Conservation (phyloP, 2,113 vertebrate genomes). For the Hydrolagus affinis region DNA sequence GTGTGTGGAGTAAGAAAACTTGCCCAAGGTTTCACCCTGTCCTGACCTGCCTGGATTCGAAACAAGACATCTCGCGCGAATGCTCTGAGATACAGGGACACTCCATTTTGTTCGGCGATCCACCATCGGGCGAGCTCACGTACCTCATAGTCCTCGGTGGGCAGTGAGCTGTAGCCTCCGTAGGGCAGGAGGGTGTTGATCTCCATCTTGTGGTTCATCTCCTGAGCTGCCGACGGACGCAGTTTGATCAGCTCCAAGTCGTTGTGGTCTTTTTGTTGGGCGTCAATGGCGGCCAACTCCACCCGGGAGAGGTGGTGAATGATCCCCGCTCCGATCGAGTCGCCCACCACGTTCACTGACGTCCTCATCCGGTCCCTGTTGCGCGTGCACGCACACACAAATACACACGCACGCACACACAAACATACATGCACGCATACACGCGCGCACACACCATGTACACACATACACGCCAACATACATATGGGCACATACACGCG, state of each 20-base stretch:
- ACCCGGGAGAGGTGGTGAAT: constrained; percentile 60
- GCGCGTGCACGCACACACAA: constrained; percentile 36
- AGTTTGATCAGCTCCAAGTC: constrained; percentile 37
- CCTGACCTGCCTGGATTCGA: too few relatives aligned
- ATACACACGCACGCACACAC: neutral
- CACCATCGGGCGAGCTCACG: too few relatives aligned
- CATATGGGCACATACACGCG: neutral
- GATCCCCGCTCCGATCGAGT: constrained; percentile 69
- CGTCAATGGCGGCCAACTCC: constrained; percentile 58
- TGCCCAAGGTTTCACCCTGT: too few relatives aligned
- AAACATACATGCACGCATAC: neutral
- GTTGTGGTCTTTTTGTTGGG: constrained; percentile 43
- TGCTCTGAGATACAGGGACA: too few relatives aligned
- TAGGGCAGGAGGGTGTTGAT: constrained; percentile 48
- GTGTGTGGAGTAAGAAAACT: too few relatives aligned
- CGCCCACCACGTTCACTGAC: constrained; percentile 71
- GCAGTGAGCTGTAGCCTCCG: constrained; percentile 54
- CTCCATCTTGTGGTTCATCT: constrained; percentile 50
- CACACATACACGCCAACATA: neutral
- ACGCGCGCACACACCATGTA: too few relatives aligned
- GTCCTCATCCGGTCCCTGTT: constrained; percentile 67
- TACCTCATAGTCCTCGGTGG: constrained; percentile 50
- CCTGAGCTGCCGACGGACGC: constrained; percentile 51
- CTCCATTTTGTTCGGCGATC: too few relatives aligned
- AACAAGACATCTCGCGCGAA: too few relatives aligned